Conservation (phyloP, 2,797 vertebrate species). For the Arnoldichthys spilopterus region DNA sequence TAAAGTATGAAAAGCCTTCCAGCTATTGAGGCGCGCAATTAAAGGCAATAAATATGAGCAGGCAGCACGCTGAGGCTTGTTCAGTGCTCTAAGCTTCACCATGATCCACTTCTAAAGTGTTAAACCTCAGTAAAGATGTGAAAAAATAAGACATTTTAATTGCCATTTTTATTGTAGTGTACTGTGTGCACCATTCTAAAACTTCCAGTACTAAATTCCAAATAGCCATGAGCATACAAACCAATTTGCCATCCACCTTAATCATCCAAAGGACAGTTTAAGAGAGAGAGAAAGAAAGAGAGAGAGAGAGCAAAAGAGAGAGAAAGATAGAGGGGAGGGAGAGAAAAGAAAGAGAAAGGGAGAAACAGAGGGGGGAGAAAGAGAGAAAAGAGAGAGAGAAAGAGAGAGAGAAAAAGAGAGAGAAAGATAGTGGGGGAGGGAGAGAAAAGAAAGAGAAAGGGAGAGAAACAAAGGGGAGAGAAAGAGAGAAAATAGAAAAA, state of each 20-base stretch:
- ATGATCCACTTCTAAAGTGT: neutral
- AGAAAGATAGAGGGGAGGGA: too few relatives aligned
- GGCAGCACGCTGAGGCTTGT: neutral
- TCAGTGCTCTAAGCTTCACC: neutral
- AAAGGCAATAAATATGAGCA: neutral
- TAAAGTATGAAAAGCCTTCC: neutral
- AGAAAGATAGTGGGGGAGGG: neutral
- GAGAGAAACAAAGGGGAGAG: conserved; percentile 45
- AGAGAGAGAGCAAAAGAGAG: neutral
- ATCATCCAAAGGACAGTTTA: neutral
- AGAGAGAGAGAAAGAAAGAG: conserved; percentile 33
- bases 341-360: neutral
- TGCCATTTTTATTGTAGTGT: neutral
- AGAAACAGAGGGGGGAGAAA: conserved; percentile 32
- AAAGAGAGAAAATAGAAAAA: conserved; percentile 48
- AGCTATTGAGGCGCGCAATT: neutral
- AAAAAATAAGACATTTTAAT: neutral
- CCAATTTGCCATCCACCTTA: conserved; percentile 4
- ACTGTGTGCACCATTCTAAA: neutral
- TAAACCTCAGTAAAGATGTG: neutral
- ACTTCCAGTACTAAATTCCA: neutral
- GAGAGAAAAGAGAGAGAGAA: conserved; percentile 32
- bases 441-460: neutral
- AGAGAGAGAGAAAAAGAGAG: conserved; percentile 56
- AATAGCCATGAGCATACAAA: conserved; percentile 1